phyloP scores from a whole-genome alignment of 2,113 vertebrate species.

The Percina caprodes region DNA sequence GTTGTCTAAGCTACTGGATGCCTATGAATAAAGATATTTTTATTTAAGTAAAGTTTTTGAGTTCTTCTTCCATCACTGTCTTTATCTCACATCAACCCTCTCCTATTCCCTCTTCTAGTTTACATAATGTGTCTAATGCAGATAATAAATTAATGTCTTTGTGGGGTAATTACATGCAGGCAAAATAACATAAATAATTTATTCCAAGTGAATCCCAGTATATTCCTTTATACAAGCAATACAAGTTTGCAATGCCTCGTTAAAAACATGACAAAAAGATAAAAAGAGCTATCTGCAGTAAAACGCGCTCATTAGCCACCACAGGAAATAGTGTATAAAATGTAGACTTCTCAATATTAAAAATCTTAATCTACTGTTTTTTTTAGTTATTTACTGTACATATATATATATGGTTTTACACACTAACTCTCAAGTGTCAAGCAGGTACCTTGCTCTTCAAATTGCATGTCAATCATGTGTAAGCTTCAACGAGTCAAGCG shows the following conservation, averaged over 20 bases:
- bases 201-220: slow-evolving; percentile 57
- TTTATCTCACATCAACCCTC: neutral
- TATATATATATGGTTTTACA: neutral
- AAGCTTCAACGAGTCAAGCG: neutral
- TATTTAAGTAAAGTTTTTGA: neutral
- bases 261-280: slow-evolving; percentile 16
- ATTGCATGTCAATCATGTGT: slow-evolving; percentile 1
- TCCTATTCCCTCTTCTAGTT: neutral
- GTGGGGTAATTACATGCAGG: slow-evolving; percentile 28
- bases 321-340: slow-evolving; percentile 13
- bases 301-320: slow-evolving; percentile 11
- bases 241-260: slow-evolving; percentile 32
- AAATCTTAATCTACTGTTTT: neutral
- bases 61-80: neutral
- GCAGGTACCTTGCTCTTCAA: slow-evolving; percentile 9
- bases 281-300: neutral
- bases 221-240: slow-evolving; percentile 51
- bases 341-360: neutral
- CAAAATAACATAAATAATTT: slow-evolving; percentile 68
- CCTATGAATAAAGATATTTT: neutral
- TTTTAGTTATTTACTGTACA: slow-evolving; percentile 28
- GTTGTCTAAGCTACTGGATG: too few relatives aligned
- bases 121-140: neutral
- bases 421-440: slow-evolving; percentile 12
- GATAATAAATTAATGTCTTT: neutral